Evolutionary conservation across 2,797 vertebrate species (phyloP).

Genomic region (Pygocentrus nattereri): DNA sequence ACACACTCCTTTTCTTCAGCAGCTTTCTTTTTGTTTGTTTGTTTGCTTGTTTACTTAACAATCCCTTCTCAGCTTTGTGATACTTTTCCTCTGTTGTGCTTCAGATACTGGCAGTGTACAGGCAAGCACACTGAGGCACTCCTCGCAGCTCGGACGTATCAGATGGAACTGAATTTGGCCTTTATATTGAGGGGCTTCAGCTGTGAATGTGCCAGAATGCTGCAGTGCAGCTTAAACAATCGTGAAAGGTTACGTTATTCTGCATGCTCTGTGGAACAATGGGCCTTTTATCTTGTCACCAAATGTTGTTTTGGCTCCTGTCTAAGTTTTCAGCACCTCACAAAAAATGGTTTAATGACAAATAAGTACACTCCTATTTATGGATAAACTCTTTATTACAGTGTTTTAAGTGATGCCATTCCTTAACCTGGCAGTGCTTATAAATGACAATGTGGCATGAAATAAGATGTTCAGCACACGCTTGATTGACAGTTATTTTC

Average conservation of each 20-base stretch:
- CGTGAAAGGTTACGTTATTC: not conserved
- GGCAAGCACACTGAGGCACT: constrained; percentile 11
- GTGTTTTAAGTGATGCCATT: not conserved
- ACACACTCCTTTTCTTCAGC: constrained; percentile 8
- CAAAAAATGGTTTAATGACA: constrained; percentile 9
- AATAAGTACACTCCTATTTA: not conserved
- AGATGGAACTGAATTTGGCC: constrained; percentile 33
- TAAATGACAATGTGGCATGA: not conserved
- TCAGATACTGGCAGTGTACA: constrained; percentile 26
- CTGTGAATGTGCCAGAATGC: constrained; percentile 3
- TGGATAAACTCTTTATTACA: not conserved
- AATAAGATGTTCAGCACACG: constrained; percentile 9
- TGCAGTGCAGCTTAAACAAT: not conserved
- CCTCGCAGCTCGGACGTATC: constrained; percentile 19
- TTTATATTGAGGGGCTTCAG: constrained; percentile 11
- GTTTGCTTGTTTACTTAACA: constrained; percentile 39
- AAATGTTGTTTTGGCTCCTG: not conserved
- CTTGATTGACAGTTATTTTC: not conserved
- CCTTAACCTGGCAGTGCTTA: not conserved
- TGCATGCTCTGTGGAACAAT: not conserved
- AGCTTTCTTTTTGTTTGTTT: constrained; percentile 14
- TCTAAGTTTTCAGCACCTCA: not conserved
- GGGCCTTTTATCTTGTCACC: not conserved
- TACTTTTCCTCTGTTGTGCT: constrained; percentile 20
- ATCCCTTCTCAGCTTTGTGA: constrained; percentile 25